Percentiles rank a stretch among this genome's conserved stretches.
Conservation (phyloP, 2,888 invertebrate genomes). For the Xanthostigma xanthostigma region DNA sequence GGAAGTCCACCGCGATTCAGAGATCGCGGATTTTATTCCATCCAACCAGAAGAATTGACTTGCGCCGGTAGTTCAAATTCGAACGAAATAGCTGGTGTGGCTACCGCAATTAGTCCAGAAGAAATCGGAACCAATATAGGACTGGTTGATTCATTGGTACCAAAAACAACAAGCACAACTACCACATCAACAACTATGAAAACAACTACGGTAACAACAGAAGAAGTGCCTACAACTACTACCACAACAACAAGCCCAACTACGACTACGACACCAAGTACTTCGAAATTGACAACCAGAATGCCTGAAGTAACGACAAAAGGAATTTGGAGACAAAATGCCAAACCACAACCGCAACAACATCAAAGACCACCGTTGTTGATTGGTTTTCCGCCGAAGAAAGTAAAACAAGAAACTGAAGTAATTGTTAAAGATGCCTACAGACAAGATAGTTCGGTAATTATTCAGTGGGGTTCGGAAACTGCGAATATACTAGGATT, state of each 20-base stretch:
- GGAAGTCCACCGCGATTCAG: conserved; percentile 68
- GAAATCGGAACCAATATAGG: conserved; percentile 22
- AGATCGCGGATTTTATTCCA: conserved; percentile 73
- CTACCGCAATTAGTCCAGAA: conserved; percentile 36
- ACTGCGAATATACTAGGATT: conserved; percentile 79
- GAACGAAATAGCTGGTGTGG: conserved; percentile 35
- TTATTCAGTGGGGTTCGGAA: conserved; percentile 85
- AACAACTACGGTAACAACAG: conserved; percentile 20
- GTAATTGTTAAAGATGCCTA: conserved; percentile 76
- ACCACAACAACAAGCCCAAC: conserved; percentile 24
- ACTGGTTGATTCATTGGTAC: conserved; percentile 26
- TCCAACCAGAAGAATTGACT: conserved; percentile 59
- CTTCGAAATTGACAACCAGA: conserved; percentile 18
- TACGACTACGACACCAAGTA: conserved; percentile 21
- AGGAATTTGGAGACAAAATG: conserved; percentile 26
- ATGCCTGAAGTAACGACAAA: conserved; percentile 11
- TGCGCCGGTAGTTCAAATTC: conserved; percentile 30
- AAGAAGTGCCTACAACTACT: conserved; percentile 21
- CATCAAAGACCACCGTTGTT: conserved; percentile 56
- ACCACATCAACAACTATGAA: conserved; percentile 16
- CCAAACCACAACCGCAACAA: conserved; percentile 14
- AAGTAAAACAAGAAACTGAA: conserved; percentile 49
- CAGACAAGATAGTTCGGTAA: conserved; percentile 71
- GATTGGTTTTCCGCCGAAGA: conserved; percentile 49
- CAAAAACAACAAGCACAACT: conserved; percentile 21